Conservation (phyloP, 2,113 vertebrate genomes). For the Nanorana parkeri region DNA sequence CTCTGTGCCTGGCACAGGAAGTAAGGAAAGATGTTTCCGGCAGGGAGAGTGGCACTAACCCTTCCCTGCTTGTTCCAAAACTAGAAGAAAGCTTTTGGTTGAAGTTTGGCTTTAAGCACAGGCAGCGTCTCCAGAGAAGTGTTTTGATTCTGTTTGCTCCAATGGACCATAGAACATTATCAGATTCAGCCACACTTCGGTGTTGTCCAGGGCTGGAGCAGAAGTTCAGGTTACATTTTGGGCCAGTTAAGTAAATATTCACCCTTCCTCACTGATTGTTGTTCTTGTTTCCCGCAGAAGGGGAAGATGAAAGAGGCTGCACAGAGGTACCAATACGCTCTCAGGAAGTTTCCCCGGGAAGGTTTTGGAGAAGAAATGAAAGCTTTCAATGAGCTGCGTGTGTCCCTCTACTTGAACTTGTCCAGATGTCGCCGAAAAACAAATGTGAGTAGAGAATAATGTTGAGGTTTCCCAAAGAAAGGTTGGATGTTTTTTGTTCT, state of each 20-base stretch:
- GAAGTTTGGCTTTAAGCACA: too few relatives aligned
- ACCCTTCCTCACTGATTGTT: not conserved
- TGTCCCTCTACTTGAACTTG: constrained; percentile 93
- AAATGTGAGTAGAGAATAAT: constrained; percentile 80
- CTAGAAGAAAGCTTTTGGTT: too few relatives aligned
- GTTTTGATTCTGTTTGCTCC: too few relatives aligned
- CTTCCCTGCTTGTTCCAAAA: too few relatives aligned
- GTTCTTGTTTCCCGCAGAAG: constrained; percentile 78
- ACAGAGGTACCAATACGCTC: constrained; percentile 95
- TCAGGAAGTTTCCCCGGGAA: constrained; percentile 96
- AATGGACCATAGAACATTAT: too few relatives aligned
- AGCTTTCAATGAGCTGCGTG: constrained; percentile 91
- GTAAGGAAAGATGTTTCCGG: too few relatives aligned
- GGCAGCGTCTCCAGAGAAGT: too few relatives aligned
- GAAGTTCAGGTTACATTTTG: not conserved
- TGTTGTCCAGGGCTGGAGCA: not conserved
- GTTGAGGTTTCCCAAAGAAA: too few relatives aligned
- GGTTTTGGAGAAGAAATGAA: constrained; percentile 94
- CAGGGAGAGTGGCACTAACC: too few relatives aligned
- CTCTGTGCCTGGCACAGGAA: too few relatives aligned
- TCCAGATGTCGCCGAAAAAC: constrained; percentile 98
- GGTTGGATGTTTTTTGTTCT: too few relatives aligned
- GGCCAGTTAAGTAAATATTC: not conserved
- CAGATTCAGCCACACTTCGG: not conserved
- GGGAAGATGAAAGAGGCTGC: constrained; percentile 98